Conservation (phyloP, 2,888 invertebrate species). For the Microchrysa polita region DNA sequence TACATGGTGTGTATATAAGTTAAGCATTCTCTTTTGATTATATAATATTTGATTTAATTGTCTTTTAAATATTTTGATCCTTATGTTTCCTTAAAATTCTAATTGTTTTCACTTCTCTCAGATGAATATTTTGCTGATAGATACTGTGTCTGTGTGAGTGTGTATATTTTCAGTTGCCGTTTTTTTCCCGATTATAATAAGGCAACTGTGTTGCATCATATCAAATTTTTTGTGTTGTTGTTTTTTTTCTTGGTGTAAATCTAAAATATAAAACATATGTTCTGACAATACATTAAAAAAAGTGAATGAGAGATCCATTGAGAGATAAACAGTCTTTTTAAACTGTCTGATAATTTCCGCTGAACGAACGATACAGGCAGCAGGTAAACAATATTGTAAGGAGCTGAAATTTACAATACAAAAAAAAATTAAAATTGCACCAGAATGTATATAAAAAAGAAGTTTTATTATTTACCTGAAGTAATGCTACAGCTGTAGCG, state of each 20-base stretch:
- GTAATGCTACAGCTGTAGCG: slow-evolving; percentile 83
- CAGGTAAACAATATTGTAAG: slow-evolving; percentile 92
- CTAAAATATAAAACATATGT: neutral
- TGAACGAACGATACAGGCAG: slow-evolving; percentile 91
- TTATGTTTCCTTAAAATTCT: slow-evolving; percentile 8
- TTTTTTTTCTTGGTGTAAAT: neutral
- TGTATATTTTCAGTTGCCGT: neutral
- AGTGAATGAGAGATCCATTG: slow-evolving; percentile 21
- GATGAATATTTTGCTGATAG: too few relatives aligned
- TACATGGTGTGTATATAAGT: neutral
- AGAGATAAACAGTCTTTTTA: slow-evolving; percentile 64
- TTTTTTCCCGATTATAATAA: too few relatives aligned
- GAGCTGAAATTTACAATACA: slow-evolving; percentile 69
- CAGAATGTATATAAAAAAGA: slow-evolving; percentile 10
- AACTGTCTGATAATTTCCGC: slow-evolving; percentile 89
- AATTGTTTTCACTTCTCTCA: neutral
- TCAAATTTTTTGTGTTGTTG: slow-evolving; percentile 3
- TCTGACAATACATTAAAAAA: neutral
- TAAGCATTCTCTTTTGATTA: neutral
- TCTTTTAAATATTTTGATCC: neutral
- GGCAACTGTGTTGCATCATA: neutral
- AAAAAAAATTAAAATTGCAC: neutral
- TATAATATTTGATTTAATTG: neutral
- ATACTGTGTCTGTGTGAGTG: too few relatives aligned
- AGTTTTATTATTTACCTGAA: slow-evolving; percentile 74